Evolutionary conservation across 2,888 invertebrate species (phyloP).

Genomic region (Philereme transversata): DNA sequence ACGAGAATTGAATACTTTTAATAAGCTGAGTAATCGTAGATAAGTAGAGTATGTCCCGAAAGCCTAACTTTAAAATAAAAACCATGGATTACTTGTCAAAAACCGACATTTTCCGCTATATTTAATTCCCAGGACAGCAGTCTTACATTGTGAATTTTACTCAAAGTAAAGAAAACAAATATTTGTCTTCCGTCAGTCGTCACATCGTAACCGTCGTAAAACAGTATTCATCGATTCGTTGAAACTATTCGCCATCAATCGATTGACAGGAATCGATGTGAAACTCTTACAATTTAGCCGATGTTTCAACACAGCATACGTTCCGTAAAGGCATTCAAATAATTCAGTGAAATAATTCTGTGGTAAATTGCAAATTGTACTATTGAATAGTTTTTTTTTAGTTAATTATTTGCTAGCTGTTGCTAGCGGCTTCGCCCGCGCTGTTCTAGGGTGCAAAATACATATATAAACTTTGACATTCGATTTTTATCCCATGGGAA

Average conservation of each 20-base stretch:
- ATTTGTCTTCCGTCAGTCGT: slow-evolving; percentile 1
- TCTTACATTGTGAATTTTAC: neutral
- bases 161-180: neutral
- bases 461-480: no score
- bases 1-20: no score
- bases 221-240: slow-evolving; percentile 1
- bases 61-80: no score
- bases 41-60: no score
- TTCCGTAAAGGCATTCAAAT: slow-evolving; percentile 1
- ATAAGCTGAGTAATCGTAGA: no score
- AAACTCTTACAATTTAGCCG: neutral
- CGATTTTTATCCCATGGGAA: no score
- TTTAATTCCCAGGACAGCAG: no score
- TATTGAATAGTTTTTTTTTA: neutral
- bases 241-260: slow-evolving; percentile 6
- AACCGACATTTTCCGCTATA: no score
- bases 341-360: slow-evolving; percentile 1
- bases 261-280: slow-evolving; percentile 3
- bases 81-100: no score
- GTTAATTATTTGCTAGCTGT: no score
- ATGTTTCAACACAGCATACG: neutral
- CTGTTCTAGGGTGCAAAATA: no score
- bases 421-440: no score
- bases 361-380: neutral
- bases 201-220: slow-evolving; percentile 1